These are phyloP conservation scores for Hololepta plana DNA, from an alignment of 2,888 invertebrate species.

Conservation along the genomic window DNA sequence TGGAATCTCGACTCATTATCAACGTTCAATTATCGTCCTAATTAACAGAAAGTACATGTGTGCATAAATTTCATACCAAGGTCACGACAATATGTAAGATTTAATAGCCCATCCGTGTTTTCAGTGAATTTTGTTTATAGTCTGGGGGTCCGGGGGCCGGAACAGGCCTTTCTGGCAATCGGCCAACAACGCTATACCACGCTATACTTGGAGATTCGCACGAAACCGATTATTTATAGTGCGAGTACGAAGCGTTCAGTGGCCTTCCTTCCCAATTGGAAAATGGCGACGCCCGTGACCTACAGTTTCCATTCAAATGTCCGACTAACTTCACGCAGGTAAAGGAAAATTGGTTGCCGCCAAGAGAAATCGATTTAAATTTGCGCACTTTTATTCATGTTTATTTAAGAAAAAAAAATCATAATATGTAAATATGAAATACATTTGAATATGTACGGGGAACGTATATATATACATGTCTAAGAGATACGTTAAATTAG, in stretches of 20 bases:
- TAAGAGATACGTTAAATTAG: too few species aligned
- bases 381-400: too few species aligned
- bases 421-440: too few species aligned
- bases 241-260: slow-evolving; percentile 35
- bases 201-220: slow-evolving; percentile 75
- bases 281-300: slow-evolving; percentile 33
- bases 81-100: slow-evolving; percentile 7
- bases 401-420: too few species aligned
- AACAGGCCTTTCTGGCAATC: slow-evolving; percentile 44
- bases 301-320: slow-evolving; percentile 20
- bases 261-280: slow-evolving; percentile 27
- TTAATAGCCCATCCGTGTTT: slow-evolving; percentile 10
- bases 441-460: too few species aligned
- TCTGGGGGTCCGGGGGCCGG: slow-evolving; percentile 17
- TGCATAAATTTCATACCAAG: too few species aligned
- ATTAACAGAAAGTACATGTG: too few species aligned
- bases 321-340: slow-evolving; percentile 9
- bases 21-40: too few species aligned
- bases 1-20: too few species aligned
- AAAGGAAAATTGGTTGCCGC: too few species aligned
- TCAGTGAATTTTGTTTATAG: slow-evolving; percentile 9
- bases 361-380: too few species aligned
- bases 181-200: slow-evolving; percentile 61
- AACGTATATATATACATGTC: too few species aligned
- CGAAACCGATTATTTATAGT: slow-evolving; percentile 53